Evolutionary conservation across 2,888 invertebrate genomes (phyloP).

Genomic region (Invenusta paracnida): DNA sequence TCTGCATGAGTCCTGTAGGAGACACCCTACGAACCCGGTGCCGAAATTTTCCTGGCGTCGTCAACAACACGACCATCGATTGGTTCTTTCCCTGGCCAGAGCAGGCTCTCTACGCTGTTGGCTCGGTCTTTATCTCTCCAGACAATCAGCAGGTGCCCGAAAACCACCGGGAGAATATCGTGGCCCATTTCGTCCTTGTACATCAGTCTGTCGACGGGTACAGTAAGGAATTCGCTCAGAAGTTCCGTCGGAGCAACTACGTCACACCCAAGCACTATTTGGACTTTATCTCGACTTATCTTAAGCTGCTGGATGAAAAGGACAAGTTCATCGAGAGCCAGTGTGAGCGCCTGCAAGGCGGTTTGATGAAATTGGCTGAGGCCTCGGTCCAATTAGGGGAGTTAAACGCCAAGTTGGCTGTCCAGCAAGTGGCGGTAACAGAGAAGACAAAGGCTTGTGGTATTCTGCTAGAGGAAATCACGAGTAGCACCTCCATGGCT

Average conservation of each 20-base stretch:
- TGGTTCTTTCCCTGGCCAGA: constrained; percentile 91
- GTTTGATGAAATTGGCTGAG: constrained; percentile 77
- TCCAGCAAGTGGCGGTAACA: constrained; percentile 76
- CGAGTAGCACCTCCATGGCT: constrained; percentile 65
- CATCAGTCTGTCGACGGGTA: constrained; percentile 73
- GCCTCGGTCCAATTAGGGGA: constrained; percentile 71
- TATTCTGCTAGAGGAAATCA: constrained; percentile 71
- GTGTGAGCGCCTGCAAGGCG: constrained; percentile 71
- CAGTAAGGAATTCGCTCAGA: constrained; percentile 70
- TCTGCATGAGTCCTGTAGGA: constrained; percentile 82
- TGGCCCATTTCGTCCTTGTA: constrained; percentile 79
- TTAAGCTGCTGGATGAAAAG: constrained; percentile 72
- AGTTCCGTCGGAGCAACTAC: constrained; percentile 75
- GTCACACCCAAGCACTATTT: constrained; percentile 87
- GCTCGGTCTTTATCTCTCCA: constrained; percentile 69
- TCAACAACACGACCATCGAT: constrained; percentile 84
- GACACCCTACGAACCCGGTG: constrained; percentile 77
- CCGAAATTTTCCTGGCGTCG: constrained; percentile 82
- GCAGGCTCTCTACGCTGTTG: constrained; percentile 80
- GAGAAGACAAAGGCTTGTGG: constrained; percentile 78
- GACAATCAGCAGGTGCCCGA: constrained; percentile 58
- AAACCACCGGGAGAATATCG: constrained; percentile 68
- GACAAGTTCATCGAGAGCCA: constrained; percentile 62
- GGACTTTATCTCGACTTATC: constrained; percentile 76
- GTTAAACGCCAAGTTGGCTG: constrained; percentile 73